A percentile compares a stretch with the other conserved stretches of the same genome.
Conservation (phyloP, 2,888 invertebrate species). For the Hirtodrosophila confusa region DNA sequence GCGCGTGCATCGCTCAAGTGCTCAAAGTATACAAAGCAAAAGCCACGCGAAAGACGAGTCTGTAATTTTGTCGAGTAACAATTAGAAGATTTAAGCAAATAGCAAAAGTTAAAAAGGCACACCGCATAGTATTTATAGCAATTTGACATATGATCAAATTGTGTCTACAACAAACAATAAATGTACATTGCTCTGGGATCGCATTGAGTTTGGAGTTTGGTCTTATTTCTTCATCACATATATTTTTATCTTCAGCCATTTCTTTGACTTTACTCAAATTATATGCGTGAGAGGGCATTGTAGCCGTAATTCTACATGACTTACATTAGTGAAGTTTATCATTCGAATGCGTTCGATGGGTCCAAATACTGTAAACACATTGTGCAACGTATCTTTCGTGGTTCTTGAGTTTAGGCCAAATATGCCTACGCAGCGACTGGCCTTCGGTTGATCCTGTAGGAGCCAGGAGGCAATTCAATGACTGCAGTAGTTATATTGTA, state of each 20-base stretch:
- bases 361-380: constrained; percentile 96
- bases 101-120: no score
- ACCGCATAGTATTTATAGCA: no score
- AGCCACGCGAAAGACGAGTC: constrained; percentile 97
- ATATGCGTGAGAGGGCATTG: no score
- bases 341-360: constrained; percentile 96
- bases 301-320: constrained; percentile 7
- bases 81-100: background rate
- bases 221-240: no score
- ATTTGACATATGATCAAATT: no score
- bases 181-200: no score
- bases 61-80: constrained; percentile 82
- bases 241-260: no score
- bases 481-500: background rate
- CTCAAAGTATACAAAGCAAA: constrained; percentile 97
- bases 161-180: no score
- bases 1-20: constrained; percentile 94
- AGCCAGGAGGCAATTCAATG: background rate
- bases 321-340: constrained; percentile 92
- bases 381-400: constrained; percentile 94
- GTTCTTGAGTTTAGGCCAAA: constrained; percentile 97
- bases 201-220: no score
- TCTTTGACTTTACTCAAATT: no score
- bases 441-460: constrained; percentile 87
- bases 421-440: constrained; percentile 95